phyloP scores from a whole-genome alignment of 2,113 vertebrate genomes.

The Ophthalmolycus amberensis region DNA sequence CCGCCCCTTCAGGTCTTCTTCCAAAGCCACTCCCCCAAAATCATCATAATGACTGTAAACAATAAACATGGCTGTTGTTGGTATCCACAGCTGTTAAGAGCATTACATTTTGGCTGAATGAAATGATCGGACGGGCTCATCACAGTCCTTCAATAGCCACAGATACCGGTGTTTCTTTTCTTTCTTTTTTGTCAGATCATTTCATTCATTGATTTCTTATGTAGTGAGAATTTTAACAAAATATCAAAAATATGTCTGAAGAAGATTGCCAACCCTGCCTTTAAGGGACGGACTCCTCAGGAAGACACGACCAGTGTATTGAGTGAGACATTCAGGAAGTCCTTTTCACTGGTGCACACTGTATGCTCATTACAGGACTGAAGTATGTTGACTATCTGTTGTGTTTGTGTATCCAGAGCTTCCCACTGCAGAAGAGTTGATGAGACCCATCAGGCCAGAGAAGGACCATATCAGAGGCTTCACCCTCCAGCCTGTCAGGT shows the following conservation, averaged over 20 bases:
- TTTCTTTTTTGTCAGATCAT: too few relatives aligned
- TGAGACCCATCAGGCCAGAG: conserved; percentile 88
- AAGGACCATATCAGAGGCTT: conserved; percentile 68
- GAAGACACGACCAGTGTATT: neutral
- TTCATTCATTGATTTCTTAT: neutral
- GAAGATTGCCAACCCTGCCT: neutral
- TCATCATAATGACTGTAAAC: neutral
- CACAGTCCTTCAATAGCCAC: too few relatives aligned
- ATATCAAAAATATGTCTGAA: too few relatives aligned
- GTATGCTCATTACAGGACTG: neutral
- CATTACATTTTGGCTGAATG: too few relatives aligned
- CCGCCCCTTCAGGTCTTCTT: neutral
- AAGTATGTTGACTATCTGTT: neutral
- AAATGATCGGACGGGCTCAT: too few relatives aligned
- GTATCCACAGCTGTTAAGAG: neutral
- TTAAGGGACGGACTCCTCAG: neutral
- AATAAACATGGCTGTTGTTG: neutral
- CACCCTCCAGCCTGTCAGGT: conserved; percentile 83
- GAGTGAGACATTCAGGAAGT: neutral
- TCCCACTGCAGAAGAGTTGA: conserved; percentile 92
- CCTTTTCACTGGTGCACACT: neutral
- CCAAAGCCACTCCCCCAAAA: neutral
- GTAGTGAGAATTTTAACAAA: neutral
- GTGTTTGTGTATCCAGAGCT: conserved; percentile 82
- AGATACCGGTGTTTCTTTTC: too few relatives aligned